Conservation (phyloP, 2,797 vertebrate genomes). For the Gymnopithys bicolor region DNA sequence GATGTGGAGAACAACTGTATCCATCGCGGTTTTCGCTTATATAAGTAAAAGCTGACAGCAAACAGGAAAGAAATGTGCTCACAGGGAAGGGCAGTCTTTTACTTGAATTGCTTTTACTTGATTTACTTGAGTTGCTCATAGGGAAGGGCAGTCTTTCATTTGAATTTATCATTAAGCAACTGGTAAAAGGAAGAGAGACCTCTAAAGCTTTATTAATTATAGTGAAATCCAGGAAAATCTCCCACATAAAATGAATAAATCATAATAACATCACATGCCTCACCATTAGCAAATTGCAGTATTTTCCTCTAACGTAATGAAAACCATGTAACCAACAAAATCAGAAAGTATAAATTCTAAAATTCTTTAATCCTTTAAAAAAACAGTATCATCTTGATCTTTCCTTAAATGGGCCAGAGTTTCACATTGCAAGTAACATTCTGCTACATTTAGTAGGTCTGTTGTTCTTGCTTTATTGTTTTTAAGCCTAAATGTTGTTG, state of each 20-base stretch:
- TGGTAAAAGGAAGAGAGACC: not conserved
- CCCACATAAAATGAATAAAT: not conserved
- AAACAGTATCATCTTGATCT: not conserved
- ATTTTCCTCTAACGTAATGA: not conserved
- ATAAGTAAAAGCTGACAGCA: not conserved
- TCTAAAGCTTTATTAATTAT: slow-evolving; percentile 50
- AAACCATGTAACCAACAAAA: not conserved
- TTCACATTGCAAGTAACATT: not conserved
- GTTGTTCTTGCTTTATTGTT: not conserved
- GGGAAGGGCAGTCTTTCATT: not conserved
- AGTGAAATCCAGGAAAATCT: slow-evolving; percentile 44
- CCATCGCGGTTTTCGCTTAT: not conserved
- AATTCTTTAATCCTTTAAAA: not conserved
- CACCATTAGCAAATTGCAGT: slow-evolving; percentile 1
- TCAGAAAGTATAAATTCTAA: not conserved
- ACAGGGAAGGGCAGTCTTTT: not conserved
- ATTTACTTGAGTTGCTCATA: not conserved
- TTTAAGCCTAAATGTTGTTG: not conserved
- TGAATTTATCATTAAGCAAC: not conserved
- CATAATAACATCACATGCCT: not conserved
- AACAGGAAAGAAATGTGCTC: not conserved
- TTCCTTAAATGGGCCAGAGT: not conserved
- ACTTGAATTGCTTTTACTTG: not conserved
- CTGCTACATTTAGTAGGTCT: not conserved
- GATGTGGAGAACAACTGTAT: not conserved